These are phyloP conservation scores for Oreohelix idahoensis DNA, from an alignment of 1,140 invertebrate species.

Conservation along the genomic window DNA sequence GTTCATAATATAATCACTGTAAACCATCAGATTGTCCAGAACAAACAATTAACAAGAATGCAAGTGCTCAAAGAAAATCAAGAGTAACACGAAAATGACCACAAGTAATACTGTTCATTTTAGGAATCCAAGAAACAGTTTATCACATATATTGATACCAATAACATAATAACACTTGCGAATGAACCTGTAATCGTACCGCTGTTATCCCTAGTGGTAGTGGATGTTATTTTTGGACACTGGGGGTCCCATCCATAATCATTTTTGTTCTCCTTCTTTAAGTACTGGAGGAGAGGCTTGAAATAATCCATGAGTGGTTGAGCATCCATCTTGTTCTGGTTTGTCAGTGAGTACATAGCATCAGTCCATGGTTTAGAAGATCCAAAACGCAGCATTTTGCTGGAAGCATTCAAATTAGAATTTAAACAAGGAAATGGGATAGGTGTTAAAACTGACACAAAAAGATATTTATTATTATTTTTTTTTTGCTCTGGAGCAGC, in stretches of 20 bases:
- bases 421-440: not conserved
- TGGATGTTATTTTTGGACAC: constrained; percentile 37
- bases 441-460: no score
- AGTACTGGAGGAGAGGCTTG: constrained; percentile 80
- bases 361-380: constrained; percentile 87
- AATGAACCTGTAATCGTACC: not conserved
- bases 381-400: constrained; percentile 85
- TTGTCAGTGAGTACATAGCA: constrained; percentile 86
- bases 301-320: constrained; percentile 77
- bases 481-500: no score
- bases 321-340: constrained; percentile 82
- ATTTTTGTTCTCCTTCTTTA: constrained; percentile 75
- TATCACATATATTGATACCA: not conserved
- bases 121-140: not conserved
- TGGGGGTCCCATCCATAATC: constrained; percentile 52
- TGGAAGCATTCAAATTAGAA: constrained; percentile 60
- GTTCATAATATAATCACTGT: no score
- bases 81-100: no score
- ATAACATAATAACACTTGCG: not conserved
- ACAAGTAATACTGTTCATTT: not conserved
- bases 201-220: not conserved
- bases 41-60: no score
- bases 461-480: no score
- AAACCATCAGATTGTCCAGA: no score
- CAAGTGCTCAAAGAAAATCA: no score